These are phyloP conservation scores for Megalonaias nervosa DNA, from an alignment of 1,140 invertebrate genomes.

Conservation along the genomic window DNA sequence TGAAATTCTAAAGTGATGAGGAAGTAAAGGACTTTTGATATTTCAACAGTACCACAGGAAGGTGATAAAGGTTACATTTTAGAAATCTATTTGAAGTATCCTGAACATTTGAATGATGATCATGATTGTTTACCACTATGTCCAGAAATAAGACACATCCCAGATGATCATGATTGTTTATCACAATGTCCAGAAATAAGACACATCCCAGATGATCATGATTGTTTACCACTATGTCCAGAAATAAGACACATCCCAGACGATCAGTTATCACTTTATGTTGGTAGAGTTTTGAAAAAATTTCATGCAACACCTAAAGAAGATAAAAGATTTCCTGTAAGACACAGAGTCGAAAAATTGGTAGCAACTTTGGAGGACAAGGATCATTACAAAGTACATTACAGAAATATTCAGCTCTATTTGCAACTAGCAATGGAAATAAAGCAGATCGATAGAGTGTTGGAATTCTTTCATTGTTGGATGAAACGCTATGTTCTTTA, in stretches of 20 bases:
- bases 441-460: too few relatives aligned
- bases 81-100: constrained; percentile 69
- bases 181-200: constrained; percentile 70
- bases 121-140: constrained; percentile 74
- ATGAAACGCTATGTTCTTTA: too few relatives aligned
- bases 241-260: constrained; percentile 43
- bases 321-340: too few relatives aligned
- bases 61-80: constrained; percentile 73
- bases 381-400: too few relatives aligned
- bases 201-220: constrained; percentile 35
- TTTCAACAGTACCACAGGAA: constrained; percentile 61
- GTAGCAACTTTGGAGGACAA: too few relatives aligned
- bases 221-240: constrained; percentile 73
- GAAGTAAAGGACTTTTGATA: constrained; percentile 63
- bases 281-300: too few relatives aligned
- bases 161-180: constrained; percentile 66
- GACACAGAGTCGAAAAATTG: too few relatives aligned
- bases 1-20: constrained; percentile 68
- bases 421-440: too few relatives aligned
- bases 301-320: too few relatives aligned
- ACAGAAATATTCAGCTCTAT: too few relatives aligned
- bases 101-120: constrained; percentile 69
- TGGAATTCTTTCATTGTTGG: too few relatives aligned
- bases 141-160: constrained; percentile 50
- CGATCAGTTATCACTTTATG: too few relatives aligned